These are phyloP conservation scores for Phataginus tetradactyla DNA, from an alignment of 2,797 vertebrate genomes.

Conservation along the genomic window DNA sequence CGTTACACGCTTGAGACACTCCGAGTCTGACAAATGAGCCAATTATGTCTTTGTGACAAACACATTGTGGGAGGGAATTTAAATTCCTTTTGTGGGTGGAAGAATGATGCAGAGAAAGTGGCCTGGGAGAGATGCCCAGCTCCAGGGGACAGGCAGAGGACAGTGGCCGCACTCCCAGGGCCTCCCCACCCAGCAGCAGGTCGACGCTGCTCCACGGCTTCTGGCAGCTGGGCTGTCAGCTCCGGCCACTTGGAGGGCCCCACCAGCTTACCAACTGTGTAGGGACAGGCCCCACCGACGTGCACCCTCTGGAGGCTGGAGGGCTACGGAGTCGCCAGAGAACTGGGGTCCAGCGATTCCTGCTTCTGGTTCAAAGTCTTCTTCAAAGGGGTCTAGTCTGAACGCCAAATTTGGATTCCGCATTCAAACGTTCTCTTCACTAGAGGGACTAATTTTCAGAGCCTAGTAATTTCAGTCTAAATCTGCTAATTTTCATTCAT, in stretches of 20 bases:
- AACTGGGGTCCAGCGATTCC: background rate
- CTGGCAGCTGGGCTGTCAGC: background rate
- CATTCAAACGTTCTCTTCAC: background rate
- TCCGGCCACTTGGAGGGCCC: background rate
- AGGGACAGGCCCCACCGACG: too few relatives aligned
- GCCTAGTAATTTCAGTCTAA: background rate
- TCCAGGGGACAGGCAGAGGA: background rate
- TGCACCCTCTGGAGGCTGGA: too few relatives aligned
- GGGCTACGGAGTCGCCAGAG: rapidly evolving
- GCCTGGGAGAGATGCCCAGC: background rate
- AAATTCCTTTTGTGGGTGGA: background rate
- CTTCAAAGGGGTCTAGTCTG: background rate
- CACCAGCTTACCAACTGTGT: too few relatives aligned
- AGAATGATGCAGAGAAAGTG: background rate
- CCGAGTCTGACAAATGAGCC: background rate
- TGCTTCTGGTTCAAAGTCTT: background rate
- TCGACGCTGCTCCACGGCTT: background rate
- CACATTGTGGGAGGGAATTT: background rate
- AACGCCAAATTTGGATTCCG: background rate
- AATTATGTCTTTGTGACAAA: constrained; percentile 48
- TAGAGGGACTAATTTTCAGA: background rate
- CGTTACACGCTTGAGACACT: rapidly evolving
- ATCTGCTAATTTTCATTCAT: background rate
- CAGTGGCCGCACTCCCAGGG: background rate
- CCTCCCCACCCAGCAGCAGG: background rate